Percentiles rank a stretch among this genome's conserved stretches.
These are phyloP conservation scores for Hylaeus anthracinus DNA, from an alignment of 1,140 invertebrate genomes.

Conservation along the genomic window DNA sequence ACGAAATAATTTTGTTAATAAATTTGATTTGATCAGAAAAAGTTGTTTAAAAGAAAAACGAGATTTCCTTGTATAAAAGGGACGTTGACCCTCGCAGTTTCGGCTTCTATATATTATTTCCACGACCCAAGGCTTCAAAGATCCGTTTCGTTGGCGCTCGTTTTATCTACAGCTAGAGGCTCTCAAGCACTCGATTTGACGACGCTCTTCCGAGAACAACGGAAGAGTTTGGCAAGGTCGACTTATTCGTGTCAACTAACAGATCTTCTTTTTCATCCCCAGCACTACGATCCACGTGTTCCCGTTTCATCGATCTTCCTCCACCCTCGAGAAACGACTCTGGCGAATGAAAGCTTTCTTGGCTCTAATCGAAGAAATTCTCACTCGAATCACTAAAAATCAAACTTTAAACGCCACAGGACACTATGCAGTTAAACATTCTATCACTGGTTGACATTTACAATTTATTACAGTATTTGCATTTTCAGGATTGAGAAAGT, in stretches of 20 bases:
- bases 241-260: constrained; percentile 43
- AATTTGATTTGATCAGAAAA: neutral
- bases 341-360: too few species aligned
- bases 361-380: neutral
- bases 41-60: neutral
- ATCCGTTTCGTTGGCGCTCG: neutral
- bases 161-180: neutral
- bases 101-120: constrained; percentile 14
- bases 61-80: neutral
- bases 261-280: neutral
- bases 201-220: constrained; percentile 18
- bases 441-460: neutral
- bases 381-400: neutral
- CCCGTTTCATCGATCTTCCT: neutral
- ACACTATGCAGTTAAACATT: neutral
- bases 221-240: constrained; percentile 8
- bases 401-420: neutral
- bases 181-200: constrained; percentile 3
- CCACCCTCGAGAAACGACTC: neutral
- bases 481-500: neutral
- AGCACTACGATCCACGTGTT: neutral
- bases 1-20: too few species aligned
- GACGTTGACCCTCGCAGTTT: neutral
- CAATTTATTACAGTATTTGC: too few species aligned
- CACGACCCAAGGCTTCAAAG: neutral